Conservation (phyloP, 2,113 vertebrate species). For the Synodontis membranacea region DNA sequence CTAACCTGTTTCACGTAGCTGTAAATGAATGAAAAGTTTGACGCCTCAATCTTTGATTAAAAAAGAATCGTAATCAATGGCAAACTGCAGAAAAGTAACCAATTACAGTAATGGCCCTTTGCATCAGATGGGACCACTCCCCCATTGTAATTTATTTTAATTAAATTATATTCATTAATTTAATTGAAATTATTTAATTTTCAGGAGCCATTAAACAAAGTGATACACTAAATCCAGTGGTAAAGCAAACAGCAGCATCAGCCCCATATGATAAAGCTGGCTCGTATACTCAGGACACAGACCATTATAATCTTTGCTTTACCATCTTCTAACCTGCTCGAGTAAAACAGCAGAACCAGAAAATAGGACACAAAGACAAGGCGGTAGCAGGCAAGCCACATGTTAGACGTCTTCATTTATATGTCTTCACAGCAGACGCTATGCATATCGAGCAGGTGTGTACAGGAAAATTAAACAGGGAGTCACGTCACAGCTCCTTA, state of each 20-base stretch:
- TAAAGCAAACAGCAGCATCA: not conserved
- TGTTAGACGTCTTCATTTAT: not conserved
- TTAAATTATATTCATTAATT: not conserved
- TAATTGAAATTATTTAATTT: not conserved
- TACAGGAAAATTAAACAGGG: conserved; percentile 4
- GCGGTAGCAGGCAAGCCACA: not conserved
- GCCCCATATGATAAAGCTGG: not conserved
- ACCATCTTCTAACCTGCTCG: not conserved
- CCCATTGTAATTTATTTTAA: not conserved
- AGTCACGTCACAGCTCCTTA: not conserved
- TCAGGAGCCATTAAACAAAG: not conserved
- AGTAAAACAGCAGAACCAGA: not conserved
- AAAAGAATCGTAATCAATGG: not conserved
- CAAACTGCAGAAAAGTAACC: not conserved
- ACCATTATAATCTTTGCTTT: not conserved
- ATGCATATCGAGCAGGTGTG: not conserved
- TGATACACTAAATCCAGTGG: no score
- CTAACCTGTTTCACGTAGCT: not conserved
- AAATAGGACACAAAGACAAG: not conserved
- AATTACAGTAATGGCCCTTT: not conserved
- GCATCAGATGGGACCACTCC: not conserved
- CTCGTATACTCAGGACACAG: not conserved
- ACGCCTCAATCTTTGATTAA: not conserved
- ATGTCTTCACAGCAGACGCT: not conserved
- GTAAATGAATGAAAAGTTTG: not conserved